Base-by-base conservation (phyloP, 2,113 vertebrate species). In the Scortum barcoo region DNA sequence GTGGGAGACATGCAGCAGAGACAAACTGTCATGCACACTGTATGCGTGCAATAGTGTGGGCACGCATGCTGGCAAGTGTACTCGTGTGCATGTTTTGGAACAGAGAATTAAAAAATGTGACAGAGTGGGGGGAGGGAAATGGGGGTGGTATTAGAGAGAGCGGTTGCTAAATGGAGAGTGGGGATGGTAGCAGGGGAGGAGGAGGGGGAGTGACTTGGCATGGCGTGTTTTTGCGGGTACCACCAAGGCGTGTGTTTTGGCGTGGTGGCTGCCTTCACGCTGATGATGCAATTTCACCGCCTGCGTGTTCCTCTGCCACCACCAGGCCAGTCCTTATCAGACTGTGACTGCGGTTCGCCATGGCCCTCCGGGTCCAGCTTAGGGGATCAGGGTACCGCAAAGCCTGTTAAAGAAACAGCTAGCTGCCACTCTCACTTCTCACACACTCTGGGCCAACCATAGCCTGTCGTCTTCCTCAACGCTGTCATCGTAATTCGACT, bases 281-380 rank as follows among this genome's bases (percentile, higher is more conserved):
- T 88, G 76, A 86, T 92, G 91, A 93, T 89, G 91, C 86, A 86
- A 92, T 93, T 90, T 91, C 80, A 72, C 71, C 36, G 60, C 80
- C 78, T 76, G 74, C 62, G 5, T 78, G 89, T 86, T 71, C 82
- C 57, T 69, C 70, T 84, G 72, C 84, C 80, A 54, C 54, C 3
- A 1, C 83, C 69, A 28, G 33, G 68, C 44, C 5, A 53, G 69
- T 51, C 81, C 76, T 87, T 83, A 89, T 90, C 88, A 79, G 81
- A 80, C 63, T 68, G 76, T 63, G 72, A 69, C 86, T 79, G 70
- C 14, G 71, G 86, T 84, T 86, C 30, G 24, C 71, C 78, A 44
- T 57, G 57, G 73, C 63, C 74, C 72, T 86, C 62, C 61, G 14
- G 80, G 85, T 84, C 70, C 68, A 70, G 86, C 85, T 88, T 72